Evolutionary conservation across 2,113 vertebrate species (phyloP).

Genomic region (Trematocara marginatum): DNA sequence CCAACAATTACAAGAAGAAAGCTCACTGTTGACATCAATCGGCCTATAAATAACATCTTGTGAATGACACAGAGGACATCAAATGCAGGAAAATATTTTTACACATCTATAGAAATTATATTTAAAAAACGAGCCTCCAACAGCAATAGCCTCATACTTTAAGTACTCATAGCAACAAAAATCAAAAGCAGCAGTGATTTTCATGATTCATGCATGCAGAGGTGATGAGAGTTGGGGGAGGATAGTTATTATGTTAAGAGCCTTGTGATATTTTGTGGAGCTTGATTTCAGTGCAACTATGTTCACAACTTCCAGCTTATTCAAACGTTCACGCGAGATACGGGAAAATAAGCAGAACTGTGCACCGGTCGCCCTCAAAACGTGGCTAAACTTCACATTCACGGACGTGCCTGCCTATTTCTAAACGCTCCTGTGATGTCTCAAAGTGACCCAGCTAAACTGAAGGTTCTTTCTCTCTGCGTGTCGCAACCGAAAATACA

Average conservation of each 20-base stretch:
- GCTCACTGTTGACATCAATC: conserved; percentile 15
- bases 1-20: neutral
- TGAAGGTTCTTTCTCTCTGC: neutral
- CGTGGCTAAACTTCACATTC: neutral
- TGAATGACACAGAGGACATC: neutral
- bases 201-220: conserved; percentile 48
- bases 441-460: neutral
- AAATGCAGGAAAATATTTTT: neutral
- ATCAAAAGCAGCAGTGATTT: conserved; percentile 9
- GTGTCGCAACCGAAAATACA: neutral
- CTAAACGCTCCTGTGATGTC: neutral
- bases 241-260: conserved; percentile 25
- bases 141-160: neutral
- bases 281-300: conserved; percentile 16
- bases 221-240: conserved; percentile 35
- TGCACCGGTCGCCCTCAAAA: neutral
- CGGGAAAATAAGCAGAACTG: neutral
- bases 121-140: neutral
- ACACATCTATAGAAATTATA: neutral
- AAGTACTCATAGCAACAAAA: conserved; percentile 32
- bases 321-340: neutral
- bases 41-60: conserved; percentile 33
- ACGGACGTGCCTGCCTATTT: neutral
- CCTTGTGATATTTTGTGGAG: conserved; percentile 14
- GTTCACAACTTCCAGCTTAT: conserved; percentile 13